Evolutionary conservation across 2,888 invertebrate genomes (phyloP).

Genomic region (Hemaris fuciformis): DNA sequence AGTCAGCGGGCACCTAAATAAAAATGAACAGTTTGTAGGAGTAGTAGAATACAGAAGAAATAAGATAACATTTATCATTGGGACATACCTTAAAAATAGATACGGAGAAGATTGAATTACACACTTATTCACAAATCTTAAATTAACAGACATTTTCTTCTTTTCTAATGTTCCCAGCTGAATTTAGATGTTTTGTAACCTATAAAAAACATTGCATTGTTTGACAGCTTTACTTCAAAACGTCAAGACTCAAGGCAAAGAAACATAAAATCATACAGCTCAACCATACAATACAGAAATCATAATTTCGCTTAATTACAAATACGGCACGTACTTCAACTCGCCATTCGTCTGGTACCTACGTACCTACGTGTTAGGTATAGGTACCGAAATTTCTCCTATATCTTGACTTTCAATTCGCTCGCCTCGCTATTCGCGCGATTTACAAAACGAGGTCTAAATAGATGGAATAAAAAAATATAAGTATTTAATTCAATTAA

Average conservation of each 20-base stretch:
- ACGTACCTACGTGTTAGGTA: too few species aligned
- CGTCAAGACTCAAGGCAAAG: neutral
- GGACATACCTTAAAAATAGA: constrained; percentile 5
- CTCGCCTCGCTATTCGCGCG: too few species aligned
- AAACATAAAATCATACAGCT: neutral
- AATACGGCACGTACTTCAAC: too few species aligned
- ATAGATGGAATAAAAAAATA: too few species aligned
- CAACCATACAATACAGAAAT: neutral
- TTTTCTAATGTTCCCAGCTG: neutral
- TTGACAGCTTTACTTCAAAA: neutral
- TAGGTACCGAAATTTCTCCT: too few species aligned
- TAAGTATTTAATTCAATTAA: too few species aligned
- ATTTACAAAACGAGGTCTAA: too few species aligned
- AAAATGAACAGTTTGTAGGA: neutral
- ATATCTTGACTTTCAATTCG: too few species aligned
- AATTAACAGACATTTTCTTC: constrained; percentile 33
- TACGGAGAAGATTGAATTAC: constrained; percentile 17
- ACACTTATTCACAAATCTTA: constrained; percentile 31
- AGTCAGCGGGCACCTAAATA: constrained; percentile 38
- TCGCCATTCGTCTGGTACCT: too few species aligned
- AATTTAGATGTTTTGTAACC: neutral
- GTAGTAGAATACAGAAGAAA: neutral
- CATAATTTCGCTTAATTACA: neutral
- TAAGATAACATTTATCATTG: neutral
- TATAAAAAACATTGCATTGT: neutral